Conservation (phyloP, 2,797 vertebrate genomes). For the Cyprinodon diabolis region DNA sequence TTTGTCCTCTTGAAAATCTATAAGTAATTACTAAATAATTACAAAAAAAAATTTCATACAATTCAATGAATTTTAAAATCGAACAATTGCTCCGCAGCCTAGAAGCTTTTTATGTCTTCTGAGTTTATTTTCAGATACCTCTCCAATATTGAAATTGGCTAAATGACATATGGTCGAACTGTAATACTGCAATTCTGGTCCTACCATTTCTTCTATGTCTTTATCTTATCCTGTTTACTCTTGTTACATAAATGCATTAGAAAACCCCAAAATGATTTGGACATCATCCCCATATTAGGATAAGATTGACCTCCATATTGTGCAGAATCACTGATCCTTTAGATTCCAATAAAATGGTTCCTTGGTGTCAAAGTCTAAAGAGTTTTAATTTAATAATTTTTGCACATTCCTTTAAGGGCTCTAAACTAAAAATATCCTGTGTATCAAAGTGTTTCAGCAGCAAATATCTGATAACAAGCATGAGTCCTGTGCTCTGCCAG, state of each 20-base stretch:
- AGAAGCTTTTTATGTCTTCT: no score
- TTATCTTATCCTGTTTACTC: not conserved
- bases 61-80: no score
- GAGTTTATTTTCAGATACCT: no score
- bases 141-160: no score
- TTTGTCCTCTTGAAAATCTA: no score
- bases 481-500: slow-evolving; percentile 2
- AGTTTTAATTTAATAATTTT: not conserved
- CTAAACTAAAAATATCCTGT: not conserved
- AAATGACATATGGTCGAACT: no score
- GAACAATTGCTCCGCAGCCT: no score
- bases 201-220: not conserved
- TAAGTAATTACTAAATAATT: no score
- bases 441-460: slow-evolving; percentile 6
- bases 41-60: no score
- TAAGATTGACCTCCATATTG: not conserved
- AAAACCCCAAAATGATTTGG: no score
- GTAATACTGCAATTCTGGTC: not conserved
- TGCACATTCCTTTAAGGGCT: no score
- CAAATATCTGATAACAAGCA: not conserved
- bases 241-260: not conserved
- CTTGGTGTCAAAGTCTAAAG: not conserved
- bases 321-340: not conserved
- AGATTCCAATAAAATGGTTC: not conserved
- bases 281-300: not conserved